Evolutionary conservation across 2,888 invertebrate genomes (phyloP), one percentile per base, ranked within the genome.

Genomic region (Andricus quercusramuli): DNA sequence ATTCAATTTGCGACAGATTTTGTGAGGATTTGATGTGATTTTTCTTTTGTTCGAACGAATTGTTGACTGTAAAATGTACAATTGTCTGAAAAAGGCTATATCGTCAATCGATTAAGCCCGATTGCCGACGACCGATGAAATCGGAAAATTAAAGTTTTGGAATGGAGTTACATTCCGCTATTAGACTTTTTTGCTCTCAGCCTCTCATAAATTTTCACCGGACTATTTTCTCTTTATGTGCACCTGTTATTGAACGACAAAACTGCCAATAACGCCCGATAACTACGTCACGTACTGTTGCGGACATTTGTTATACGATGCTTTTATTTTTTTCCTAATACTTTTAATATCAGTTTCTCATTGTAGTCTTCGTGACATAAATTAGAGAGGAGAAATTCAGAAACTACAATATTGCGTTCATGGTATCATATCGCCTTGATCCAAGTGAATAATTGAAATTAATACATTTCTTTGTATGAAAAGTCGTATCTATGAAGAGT

Each of bases 231-330:
- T 85, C 84, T 86, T 87, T 87, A 86, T 84, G 87, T 85, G 88
- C 89, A 88, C 87, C 90, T 90, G 89, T 88, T 90, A 90, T 90
- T 86, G 89, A 90, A 86, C 88, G 88, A 87, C 84, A 86, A 89
- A 89, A 90, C 88, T 91, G 90, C 89, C 91, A 91, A 91, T 91
- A 91, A 90, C 88, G 86, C 80, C 83, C 86, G 86, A 89, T 89
- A 90, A 90, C 90, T 88, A 88, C 88, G 83, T 89, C 90, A 88
- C 89, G 89, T 89, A 85, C 85, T 85, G 86, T 85, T 85, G 83
- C 85, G 83, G 86, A 80, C 80, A 79, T 70, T 79, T 80, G 79
- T 41, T 67, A 20, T 59, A 59, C 67, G 32, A 78, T 65, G 77
- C 79, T 77, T 78, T 83, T 82, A 79, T 81, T 74, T 81, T 82